phyloP scores from a whole-genome alignment of 2,797 vertebrate species.

The Melanotaenia parkinsoni region DNA sequence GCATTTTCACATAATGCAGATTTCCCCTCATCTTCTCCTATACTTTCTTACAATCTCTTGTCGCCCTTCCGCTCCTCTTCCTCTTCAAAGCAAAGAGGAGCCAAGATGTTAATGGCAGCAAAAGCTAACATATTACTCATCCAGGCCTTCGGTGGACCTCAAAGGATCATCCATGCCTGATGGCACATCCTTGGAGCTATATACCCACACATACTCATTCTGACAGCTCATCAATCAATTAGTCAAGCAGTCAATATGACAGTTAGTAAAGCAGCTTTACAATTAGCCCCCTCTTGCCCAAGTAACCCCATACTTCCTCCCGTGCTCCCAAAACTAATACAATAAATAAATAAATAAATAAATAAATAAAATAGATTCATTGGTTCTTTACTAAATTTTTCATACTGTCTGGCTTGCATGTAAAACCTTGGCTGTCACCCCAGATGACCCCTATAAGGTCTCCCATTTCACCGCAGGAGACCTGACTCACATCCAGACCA shows the following conservation, averaged over 20 bases:
- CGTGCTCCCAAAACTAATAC: slow-evolving; percentile 4
- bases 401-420: slow-evolving; percentile 19
- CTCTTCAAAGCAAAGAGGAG: slow-evolving; percentile 28
- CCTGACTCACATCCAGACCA: slow-evolving; percentile 67
- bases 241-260: slow-evolving; percentile 24
- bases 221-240: slow-evolving; percentile 58
- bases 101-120: slow-evolving; percentile 34
- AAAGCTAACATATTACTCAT: slow-evolving; percentile 66
- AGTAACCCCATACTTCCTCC: slow-evolving; percentile 13
- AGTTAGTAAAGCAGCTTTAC: slow-evolving; percentile 30
- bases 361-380: neutral
- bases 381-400: slow-evolving; percentile 23
- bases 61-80: neutral
- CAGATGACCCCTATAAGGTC: slow-evolving; percentile 20
- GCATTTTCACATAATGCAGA: slow-evolving; percentile 5
- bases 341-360: neutral
- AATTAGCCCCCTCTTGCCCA: slow-evolving; percentile 15
- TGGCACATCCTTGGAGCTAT: slow-evolving; percentile 38
- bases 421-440: slow-evolving; percentile 31
- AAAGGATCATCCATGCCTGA: slow-evolving; percentile 43
- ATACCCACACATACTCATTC: slow-evolving; percentile 39
- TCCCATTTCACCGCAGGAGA: slow-evolving; percentile 64
- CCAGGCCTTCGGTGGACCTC: slow-evolving; percentile 58
- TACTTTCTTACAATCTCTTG: neutral
- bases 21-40: neutral